Evolutionary conservation across 2,113 vertebrate species (phyloP), one percentile per base, ranked within the genome.

Genomic region (Bettongia penicillata): DNA sequence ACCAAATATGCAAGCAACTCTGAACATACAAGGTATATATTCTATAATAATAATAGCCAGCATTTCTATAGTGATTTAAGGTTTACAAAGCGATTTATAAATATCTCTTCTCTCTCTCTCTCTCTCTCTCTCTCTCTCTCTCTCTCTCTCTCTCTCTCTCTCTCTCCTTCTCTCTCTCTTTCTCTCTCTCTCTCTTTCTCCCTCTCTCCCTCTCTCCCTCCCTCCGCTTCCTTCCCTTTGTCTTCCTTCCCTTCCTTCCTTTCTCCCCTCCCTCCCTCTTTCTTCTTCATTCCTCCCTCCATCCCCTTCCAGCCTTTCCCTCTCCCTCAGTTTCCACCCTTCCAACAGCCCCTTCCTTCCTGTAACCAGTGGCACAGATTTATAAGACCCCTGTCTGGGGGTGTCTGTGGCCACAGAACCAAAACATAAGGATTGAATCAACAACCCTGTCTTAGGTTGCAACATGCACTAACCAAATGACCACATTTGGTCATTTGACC

Each of bases 341-440:
- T 93, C 53, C 94, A 24, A 24, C 24, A 2, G 52, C 16, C 51
- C 12, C 10, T 68, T 90, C 49, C 51, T 94, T 89, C 49, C 89
- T 93, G 93, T 94, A 77, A 26, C 89, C 57, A 91, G 91, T 84
- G 94, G 89, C 11, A 57, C 43, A 93, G 23, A 90, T 57, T 28
- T 91, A 57, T 55, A 93, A 92, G 26, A 61, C 26, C 89, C n/a
- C 48, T 92, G 22, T 37, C 28, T 93, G 51, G 19, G 2, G 50
- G 91, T 51, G 26, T 92, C 89, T 96, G 53, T 94, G 48, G 5
- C 25, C 53, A 3, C 52, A 24, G 31, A 68, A 37, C 61, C 28
- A 68, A 68, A 94, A 9, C 9, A 51, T 49, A 25, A 37, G 31
- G 94, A 91, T 11, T 95, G 48, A 43, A 77, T 77, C 7, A 16